A percentile compares a stretch with the other conserved stretches of the same genome.
phyloP scores from a whole-genome alignment of 2,113 vertebrate species.

The Ammodytes marinus region DNA sequence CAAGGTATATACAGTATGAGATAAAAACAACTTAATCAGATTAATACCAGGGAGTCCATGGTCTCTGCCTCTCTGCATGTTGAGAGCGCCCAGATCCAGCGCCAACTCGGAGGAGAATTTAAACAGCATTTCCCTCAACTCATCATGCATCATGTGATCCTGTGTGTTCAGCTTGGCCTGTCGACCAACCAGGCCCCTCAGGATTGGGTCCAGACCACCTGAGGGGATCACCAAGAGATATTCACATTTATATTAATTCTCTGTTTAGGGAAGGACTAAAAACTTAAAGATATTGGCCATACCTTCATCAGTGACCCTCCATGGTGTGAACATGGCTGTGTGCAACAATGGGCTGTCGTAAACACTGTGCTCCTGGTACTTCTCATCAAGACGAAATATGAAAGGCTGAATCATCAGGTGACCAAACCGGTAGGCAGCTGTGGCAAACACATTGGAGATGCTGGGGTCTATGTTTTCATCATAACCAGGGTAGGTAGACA shows the following conservation, averaged over 20 bases:
- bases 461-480: slow-evolving; percentile 84
- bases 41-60: slow-evolving; percentile 86
- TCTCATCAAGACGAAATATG: slow-evolving; percentile 84
- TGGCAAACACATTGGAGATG: slow-evolving; percentile 89
- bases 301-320: slow-evolving; percentile 90
- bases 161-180: slow-evolving; percentile 87
- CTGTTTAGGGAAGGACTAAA: not conserved
- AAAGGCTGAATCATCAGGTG: slow-evolving; percentile 88
- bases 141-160: slow-evolving; percentile 83
- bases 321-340: slow-evolving; percentile 85
- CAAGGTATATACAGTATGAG: not conserved
- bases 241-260: not conserved
- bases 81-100: slow-evolving; percentile 86
- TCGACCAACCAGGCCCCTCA: slow-evolving; percentile 84
- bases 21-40: not conserved
- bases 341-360: slow-evolving; percentile 82
- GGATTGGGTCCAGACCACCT: slow-evolving; percentile 89
- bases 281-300: not conserved
- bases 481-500: slow-evolving; percentile 85
- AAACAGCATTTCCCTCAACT: slow-evolving; percentile 88
- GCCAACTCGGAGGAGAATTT: slow-evolving; percentile 63
- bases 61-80: slow-evolving; percentile 89
- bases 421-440: slow-evolving; percentile 89
- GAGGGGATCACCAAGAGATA: not conserved
- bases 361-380: slow-evolving; percentile 67